Conservation (phyloP, 2,888 invertebrate species). For the Chymomyza amoena region DNA sequence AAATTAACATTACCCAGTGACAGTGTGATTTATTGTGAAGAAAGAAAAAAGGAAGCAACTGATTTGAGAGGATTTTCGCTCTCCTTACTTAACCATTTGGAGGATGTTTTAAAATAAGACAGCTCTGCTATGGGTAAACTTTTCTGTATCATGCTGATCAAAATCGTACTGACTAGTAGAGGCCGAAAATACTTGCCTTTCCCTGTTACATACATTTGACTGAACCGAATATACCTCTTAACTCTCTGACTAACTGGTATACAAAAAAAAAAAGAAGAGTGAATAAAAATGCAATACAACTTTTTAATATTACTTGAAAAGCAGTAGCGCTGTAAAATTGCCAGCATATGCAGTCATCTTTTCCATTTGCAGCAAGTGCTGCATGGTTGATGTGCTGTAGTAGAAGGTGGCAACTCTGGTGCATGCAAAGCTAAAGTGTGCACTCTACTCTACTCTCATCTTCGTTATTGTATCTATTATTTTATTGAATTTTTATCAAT, state of each 20-base stretch:
- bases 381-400: too few species aligned
- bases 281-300: constrained; percentile 43
- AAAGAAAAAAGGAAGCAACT: too few species aligned
- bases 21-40: too few species aligned
- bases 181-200: too few species aligned
- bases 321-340: constrained; percentile 20
- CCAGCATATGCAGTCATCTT: not conserved
- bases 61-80: too few species aligned
- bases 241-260: not conserved
- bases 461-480: constrained; percentile 41
- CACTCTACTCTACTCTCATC: constrained; percentile 1
- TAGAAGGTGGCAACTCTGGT: not conserved
- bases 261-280: constrained; percentile 12
- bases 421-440: not conserved
- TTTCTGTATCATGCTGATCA: too few species aligned
- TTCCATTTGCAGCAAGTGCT: constrained; percentile 1
- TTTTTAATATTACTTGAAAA: constrained; percentile 50
- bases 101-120: too few species aligned
- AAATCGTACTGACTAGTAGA: too few species aligned
- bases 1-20: too few species aligned
- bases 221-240: not conserved
- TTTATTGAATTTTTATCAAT: constrained; percentile 69
- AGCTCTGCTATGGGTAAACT: too few species aligned
- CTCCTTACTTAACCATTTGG: too few species aligned
- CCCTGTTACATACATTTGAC: too few species aligned